Evolutionary conservation across 2,113 vertebrate species (phyloP).

Genomic region (Pachypanchax playfairii): DNA sequence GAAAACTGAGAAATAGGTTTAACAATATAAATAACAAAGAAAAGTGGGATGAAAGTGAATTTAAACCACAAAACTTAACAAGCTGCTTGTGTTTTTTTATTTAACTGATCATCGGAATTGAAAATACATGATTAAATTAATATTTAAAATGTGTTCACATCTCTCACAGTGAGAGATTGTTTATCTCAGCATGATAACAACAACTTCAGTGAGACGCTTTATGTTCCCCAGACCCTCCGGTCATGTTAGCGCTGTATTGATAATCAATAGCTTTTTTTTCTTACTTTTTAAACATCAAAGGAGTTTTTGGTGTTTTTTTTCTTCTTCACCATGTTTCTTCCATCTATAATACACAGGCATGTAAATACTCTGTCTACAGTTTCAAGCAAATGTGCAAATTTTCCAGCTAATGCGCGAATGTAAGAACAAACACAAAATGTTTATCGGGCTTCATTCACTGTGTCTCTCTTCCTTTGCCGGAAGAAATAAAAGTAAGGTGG

Average conservation of each 20-base stretch:
- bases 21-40: constrained; percentile 21
- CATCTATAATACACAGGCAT: not conserved
- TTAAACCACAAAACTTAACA: not conserved
- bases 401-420: not conserved
- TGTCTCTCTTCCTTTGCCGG: constrained; percentile 1
- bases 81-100: constrained; percentile 6
- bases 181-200: constrained; percentile 32
- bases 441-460: not conserved
- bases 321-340: constrained; percentile 2
- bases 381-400: constrained; percentile 8
- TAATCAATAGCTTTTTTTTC: constrained; percentile 61
- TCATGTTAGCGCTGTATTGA: constrained; percentile 47
- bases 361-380: not conserved
- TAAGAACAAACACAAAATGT: not conserved
- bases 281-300: constrained; percentile 46
- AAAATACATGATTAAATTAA: constrained; percentile 52
- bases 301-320: constrained; percentile 1
- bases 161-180: constrained; percentile 37
- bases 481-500: constrained; percentile 16
- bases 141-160: constrained; percentile 37
- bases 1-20: not conserved
- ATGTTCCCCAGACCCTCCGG: constrained; percentile 48
- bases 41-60: not conserved
- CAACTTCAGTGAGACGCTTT: constrained; percentile 15
- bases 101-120: constrained; percentile 13